These are phyloP conservation scores for Furcifer pardalis DNA, from an alignment of 2,797 vertebrate species.

Conservation along the genomic window DNA sequence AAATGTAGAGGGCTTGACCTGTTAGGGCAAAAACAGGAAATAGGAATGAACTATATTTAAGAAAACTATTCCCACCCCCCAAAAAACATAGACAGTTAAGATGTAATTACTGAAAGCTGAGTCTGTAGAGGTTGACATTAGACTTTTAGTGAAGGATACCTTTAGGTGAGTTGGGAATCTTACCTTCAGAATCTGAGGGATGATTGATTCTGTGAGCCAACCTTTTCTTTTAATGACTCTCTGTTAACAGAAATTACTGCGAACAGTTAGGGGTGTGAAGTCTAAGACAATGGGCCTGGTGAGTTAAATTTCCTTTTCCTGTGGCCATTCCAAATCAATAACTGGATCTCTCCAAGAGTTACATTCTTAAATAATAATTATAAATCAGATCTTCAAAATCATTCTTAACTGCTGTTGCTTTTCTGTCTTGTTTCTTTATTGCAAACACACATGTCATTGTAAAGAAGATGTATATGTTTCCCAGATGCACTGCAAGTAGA, in stretches of 20 bases:
- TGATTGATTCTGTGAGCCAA: constrained; percentile 10
- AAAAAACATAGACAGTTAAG: constrained; percentile 17
- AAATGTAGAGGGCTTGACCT: constrained; percentile 53
- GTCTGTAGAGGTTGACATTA: neutral
- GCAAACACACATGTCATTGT: too few species aligned
- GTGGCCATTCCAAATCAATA: constrained; percentile 61
- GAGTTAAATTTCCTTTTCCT: constrained; percentile 50
- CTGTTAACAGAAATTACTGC: constrained; percentile 46
- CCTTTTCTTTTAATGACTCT: constrained; percentile 28
- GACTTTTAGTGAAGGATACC: constrained; percentile 17
- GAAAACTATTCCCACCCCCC: constrained; percentile 28
- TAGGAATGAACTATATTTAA: constrained; percentile 50
- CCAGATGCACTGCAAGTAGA: too few species aligned
- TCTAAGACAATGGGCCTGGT: constrained; percentile 43
- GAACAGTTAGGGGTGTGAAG: constrained; percentile 1
- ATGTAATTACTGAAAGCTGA: constrained; percentile 23
- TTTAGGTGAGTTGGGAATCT: constrained; percentile 18
- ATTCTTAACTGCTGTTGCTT: too few species aligned
- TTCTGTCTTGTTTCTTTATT: too few species aligned
- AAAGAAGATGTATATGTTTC: too few species aligned
- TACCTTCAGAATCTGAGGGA: neutral
- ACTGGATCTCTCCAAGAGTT: constrained; percentile 45
- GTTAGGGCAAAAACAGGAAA: constrained; percentile 43
- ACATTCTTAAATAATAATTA: constrained; percentile 44
- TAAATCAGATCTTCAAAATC: too few species aligned